A percentile compares a stretch with the other conserved stretches of the same genome.
phyloP scores from a whole-genome alignment of 92 coral and sea anemone species.

The Pocillopora meandrina region DNA sequence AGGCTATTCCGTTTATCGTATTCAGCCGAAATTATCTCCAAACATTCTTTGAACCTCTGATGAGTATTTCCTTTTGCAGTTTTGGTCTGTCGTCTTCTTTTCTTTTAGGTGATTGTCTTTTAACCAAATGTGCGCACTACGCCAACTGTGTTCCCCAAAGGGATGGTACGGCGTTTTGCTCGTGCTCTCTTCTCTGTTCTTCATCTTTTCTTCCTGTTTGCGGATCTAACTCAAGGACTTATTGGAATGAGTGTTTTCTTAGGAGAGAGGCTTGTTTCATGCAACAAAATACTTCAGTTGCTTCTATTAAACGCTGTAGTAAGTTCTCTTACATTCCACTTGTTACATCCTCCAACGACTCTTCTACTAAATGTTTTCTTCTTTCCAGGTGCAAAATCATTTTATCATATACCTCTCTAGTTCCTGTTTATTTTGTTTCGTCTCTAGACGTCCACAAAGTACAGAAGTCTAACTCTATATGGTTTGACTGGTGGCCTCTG shows the following conservation, averaged over 20 bases:
- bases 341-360: neutral
- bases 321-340: slow-evolving; percentile 12
- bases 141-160: slow-evolving; percentile 56
- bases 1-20: too few relatives aligned
- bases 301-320: slow-evolving; percentile 40
- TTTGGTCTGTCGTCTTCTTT: neutral
- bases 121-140: slow-evolving; percentile 24
- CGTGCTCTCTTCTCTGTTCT: slow-evolving; percentile 71
- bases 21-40: too few relatives aligned
- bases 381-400: too few relatives aligned
- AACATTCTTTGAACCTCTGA: neutral
- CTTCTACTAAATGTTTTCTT: too few relatives aligned
- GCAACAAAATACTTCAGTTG: slow-evolving; percentile 43
- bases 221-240: slow-evolving; percentile 79
- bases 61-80: neutral
- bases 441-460: too few relatives aligned
- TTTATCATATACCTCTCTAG: too few relatives aligned
- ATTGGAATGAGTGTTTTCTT: slow-evolving; percentile 79
- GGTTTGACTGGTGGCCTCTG: too few relatives aligned
- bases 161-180: slow-evolving; percentile 76
- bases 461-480: too few relatives aligned
- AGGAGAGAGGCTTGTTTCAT: slow-evolving; percentile 75
- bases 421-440: too few relatives aligned
- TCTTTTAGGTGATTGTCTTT: slow-evolving; percentile 26
- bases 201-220: slow-evolving; percentile 69